Base-by-base conservation (phyloP, 2,888 invertebrate genomes). In the Drosophila subquinaria region DNA sequence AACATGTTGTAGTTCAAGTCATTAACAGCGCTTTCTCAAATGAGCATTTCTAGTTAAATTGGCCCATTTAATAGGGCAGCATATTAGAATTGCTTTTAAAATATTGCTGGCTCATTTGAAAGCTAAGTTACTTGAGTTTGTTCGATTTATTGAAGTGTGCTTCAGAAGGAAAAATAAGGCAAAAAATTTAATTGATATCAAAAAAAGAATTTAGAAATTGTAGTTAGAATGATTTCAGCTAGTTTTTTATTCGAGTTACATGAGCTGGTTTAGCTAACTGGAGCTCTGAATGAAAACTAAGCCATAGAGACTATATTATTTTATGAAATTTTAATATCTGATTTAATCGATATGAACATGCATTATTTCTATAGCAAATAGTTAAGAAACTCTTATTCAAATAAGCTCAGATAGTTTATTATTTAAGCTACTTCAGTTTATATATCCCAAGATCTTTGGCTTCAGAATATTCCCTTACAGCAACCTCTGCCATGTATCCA, bases 21-120 rank as follows among this genome's bases (percentile, higher is more conserved):
- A 76, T 80, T 76, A 79, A 75, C 78, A 78, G 63, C 55, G 64
- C 43, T 48, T 65, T 64, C 62, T 64, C 56, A 72, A 73, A 57
- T 42, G 62, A 13, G 8, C 40, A 57, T 66, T 59, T 47, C 6
- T 47, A 60, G 4, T 33, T 53, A 57, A 61, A 63, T 74, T 47
- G 59, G 60, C 8, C 61, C 15, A 63, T 60, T 57, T 40, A 13
- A 27, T 36, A 33, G 9, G 30, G n/a, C 4, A 40, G 35, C 59
- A 40, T 33, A 38, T 43, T 57, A 4, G 40, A 38, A n/a, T 30
- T 2, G 36, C n/a, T 43, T 52, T 42, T 27, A 10, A 38, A 56
- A 52, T 61, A 17, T 47, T 9, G 23, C 69, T 27, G 56, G 45
- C 35, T 61, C 38, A 56, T 27, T 11, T 17, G 1, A 17, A n/a